Base-by-base conservation (phyloP, 2,113 vertebrate species). In the Hydrochoerus hydrochaeris region DNA sequence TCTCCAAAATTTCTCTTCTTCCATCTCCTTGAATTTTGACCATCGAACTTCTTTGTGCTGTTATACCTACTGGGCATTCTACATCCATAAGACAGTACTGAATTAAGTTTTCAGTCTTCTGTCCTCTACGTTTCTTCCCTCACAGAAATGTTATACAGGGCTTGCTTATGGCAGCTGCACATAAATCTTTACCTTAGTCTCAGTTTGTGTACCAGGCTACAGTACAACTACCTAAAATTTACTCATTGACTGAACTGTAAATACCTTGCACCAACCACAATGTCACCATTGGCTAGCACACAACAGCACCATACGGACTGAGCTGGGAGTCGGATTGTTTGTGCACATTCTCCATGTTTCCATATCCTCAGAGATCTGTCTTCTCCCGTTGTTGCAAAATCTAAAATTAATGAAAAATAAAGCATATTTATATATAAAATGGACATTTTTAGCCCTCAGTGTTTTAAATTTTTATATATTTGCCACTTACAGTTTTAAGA, bases 261-360 rank as follows among this genome's bases (percentile, higher is more conserved):
- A 97, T 99, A 99, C 99, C 99, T 99, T 91, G 99, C 99, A 93
- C 99, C 99, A 77, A 99, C 98, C 73, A 99, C 99, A 2, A 99
- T 99, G 96, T 99, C 99, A 67, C 99, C 99, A 92, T 99, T 99
- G 77, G 99, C 99, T 85, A 99, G 98, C 60, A 99, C 98, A 97
- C 99, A 99, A 98, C 99, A 99, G 98, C 99, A 99, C 99, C 99
- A 99, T 17, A 99, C 98, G n/a, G 99, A 99, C 97, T 99, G 99
- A 90, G 99, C 99, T 65, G 99, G 99, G 62, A 99, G 98, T 80
- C 99, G 99, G 95, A 99, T 99, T 78, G 99, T 99, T 98, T 99
- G 99, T 91, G 98, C 83, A 95, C 99, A 99, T 95, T 99, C 99
- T 2, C 99, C 99, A 58, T 98, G 91, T 88, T 97, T 99, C 99